Evolutionary conservation across 1,140 invertebrate species (phyloP), one percentile per base, ranked within the genome.

Genomic region (Bactericera cockerelli): DNA sequence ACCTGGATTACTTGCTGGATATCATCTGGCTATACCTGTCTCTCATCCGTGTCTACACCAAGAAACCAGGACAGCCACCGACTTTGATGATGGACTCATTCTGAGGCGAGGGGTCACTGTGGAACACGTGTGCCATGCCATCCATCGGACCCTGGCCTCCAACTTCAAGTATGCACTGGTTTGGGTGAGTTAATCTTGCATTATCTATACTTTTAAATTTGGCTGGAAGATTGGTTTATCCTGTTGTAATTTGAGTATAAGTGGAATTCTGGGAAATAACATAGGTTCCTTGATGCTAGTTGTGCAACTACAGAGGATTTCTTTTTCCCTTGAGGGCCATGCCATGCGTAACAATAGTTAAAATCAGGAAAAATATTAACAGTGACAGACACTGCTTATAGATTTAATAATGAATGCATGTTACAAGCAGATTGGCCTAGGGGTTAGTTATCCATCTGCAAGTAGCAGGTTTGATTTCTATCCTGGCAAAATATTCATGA

Each of bases 81-180:
- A 98, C 76, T 97, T 98, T 70, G 83, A 87, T 58, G 93, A 93
- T 70, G 89, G 91, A 54, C 76, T 98, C 26, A 98, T 98, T 77
- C 75, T 98, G 59, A 79, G 93, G 69, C 84, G 73, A 77, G 90
- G 90, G n/a, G 87, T 90, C 39, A 84, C 84, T 31, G 87, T 96
- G 21, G 93, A 97, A 73, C 92, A 98, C 74, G 93, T 98, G 57
- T 99, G 97, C 70, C 96, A 99, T 76, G 77, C 85, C 2, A 94
- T 99, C 67, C 97, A 99, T 75, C 81, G 96, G 61, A 90, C 89
- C 11, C 76, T 99, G 62, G 89, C 84, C 26, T 80, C 81, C 42
- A 83, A 90, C 67, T 96, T 98, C 67, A 96, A 97, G 78, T 99
- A 98, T 75, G 94, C 89, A 54, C 77, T 98, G 59, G 94, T 98